Evolutionary conservation across 1,140 invertebrate species (phyloP).

Genomic region (Leptopilina boulardi): DNA sequence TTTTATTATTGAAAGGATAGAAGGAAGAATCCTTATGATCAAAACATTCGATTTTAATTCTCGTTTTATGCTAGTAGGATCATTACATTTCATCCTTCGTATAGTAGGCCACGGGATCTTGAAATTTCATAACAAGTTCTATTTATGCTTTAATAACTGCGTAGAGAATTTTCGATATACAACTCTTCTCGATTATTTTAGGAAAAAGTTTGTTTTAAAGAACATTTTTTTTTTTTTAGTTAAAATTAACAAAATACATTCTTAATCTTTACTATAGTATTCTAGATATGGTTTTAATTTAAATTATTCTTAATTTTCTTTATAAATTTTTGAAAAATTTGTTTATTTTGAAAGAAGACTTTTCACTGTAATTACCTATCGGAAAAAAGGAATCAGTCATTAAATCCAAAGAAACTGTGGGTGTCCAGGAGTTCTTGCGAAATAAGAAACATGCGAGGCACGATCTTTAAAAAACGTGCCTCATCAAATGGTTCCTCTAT

Average conservation of each 20-base stretch:
- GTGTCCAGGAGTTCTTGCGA: constrained; percentile 3
- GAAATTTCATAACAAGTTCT: not conserved
- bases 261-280: no score
- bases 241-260: no score
- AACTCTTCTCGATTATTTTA: no score
- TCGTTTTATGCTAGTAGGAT: not conserved
- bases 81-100: not conserved
- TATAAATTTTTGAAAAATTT: no score
- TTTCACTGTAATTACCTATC: not conserved
- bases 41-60: constrained; percentile 10
- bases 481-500: constrained; percentile 11
- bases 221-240: not conserved
- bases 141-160: not conserved
- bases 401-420: constrained; percentile 18
- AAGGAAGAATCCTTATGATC: not conserved
- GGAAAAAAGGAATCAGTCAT: not conserved
- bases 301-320: no score
- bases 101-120: constrained; percentile 4
- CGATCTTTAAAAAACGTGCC: constrained; percentile 23
- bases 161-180: no score
- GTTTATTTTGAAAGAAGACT: not conserved
- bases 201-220: no score
- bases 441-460: constrained; percentile 16
- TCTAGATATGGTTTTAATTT: no score
- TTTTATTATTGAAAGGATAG: not conserved